Base-by-base conservation (phyloP, 2,888 invertebrate species). In the Psococerastis gibbosa region DNA sequence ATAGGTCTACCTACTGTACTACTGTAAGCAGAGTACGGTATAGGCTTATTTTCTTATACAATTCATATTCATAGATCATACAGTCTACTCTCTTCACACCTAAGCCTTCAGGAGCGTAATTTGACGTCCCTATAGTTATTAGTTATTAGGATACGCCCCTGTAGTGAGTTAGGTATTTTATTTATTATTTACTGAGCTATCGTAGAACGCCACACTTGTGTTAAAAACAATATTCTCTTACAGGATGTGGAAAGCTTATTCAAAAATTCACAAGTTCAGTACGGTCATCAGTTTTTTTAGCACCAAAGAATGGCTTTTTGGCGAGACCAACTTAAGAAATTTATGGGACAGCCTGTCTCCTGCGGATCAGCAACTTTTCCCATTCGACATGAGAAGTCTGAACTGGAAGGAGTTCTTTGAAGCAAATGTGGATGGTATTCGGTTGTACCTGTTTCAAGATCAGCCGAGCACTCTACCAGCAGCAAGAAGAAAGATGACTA, bases 231-330 rank as follows among this genome's bases (percentile, higher is more conserved):
- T 31, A 31, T 31, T 31, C n/a, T n/a, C n/a, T 31, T 34, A 16
- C 9, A 68, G 67, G 51, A 61, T 67, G 60, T 62, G 66, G 48
- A 61, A 58, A 49, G 56, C 64, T 32, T 67, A 67, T 52, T 58
- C 57, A 48, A 62, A 62, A 47, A 58, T 69, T 44, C 64, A 65
- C 48, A 58, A 59, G 47, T 61, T 66, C 9, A 57, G 65, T 43
- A 57, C 56, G 42, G 60, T 60, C 2, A 54, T 69, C 45, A 59
- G 63, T 45, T 68, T 61, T 54, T 69, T 69, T 55, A 68, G 66
- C 33, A 59, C 60, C 27, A 59, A 63, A 42, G 60, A 65, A 43
- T 69, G 68, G 68, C 51, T 51, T 20, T 61, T 61, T 50, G 49
- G 51, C 34, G 56, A 54, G 32, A 54, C 55, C 32, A 60, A 61